Evolutionary conservation across 2,888 invertebrate species (phyloP).

Genomic region (Homarus gammarus): DNA sequence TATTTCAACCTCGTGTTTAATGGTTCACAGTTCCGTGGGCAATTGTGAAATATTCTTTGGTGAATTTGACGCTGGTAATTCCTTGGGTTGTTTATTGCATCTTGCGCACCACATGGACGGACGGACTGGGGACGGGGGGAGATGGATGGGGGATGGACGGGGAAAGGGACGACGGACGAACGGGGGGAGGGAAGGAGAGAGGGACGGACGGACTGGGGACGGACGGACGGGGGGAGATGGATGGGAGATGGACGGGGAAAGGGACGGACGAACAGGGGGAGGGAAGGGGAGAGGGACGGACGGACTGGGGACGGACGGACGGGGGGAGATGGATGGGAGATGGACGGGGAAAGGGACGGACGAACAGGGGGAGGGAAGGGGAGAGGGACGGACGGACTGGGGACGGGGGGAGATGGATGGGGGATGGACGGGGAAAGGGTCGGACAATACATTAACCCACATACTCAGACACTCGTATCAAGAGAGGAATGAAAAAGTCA

Average conservation of each 20-base stretch:
- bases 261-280: background rate
- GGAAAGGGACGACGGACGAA: background rate
- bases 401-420: too few species aligned
- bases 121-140: too few species aligned
- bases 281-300: background rate
- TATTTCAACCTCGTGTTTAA: constrained; percentile 8
- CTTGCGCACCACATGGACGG: too few species aligned
- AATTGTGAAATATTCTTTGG: constrained; percentile 18
- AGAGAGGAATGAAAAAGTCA: too few species aligned
- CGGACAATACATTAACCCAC: too few species aligned
- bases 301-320: background rate
- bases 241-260: background rate
- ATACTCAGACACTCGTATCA: too few species aligned
- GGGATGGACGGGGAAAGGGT: too few species aligned
- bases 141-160: background rate
- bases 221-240: background rate
- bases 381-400: too few species aligned
- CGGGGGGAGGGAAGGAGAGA: background rate
- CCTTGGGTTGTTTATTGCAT: constrained; percentile 4
- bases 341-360: too few species aligned
- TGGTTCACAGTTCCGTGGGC: background rate
- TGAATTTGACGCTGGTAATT: constrained; percentile 5
- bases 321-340: background rate
- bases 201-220: background rate
- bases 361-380: too few species aligned